Evolutionary conservation across 2,113 vertebrate species (phyloP).

Genomic region (Polypterus bichir): DNA sequence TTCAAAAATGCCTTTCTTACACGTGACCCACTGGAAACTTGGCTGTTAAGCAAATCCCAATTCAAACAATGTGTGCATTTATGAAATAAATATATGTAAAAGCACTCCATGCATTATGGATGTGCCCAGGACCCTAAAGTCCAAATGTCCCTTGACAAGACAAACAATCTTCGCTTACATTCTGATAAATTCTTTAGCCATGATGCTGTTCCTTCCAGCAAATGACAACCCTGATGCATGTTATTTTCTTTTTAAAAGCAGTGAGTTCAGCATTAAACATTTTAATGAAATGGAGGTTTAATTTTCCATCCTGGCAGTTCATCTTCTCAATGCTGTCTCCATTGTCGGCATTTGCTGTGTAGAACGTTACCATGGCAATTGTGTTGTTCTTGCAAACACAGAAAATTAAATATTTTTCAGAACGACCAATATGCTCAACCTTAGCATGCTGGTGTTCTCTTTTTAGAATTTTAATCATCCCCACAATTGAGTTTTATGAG

Average conservation of each 20-base stretch:
- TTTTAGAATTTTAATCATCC: conserved; percentile 19
- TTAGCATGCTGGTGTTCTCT: not conserved
- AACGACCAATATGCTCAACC: not conserved
- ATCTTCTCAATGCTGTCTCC: not conserved
- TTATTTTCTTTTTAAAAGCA: not conserved
- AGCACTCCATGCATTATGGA: too few relatives aligned
- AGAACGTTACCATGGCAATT: conserved; percentile 45
- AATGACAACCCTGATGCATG: not conserved
- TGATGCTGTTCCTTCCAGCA: too few relatives aligned
- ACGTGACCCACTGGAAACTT: too few relatives aligned
- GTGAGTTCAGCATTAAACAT: conserved; percentile 1
- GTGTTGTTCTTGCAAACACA: conserved; percentile 32
- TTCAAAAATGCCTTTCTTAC: too few relatives aligned
- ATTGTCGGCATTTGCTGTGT: conserved; percentile 10
- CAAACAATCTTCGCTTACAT: too few relatives aligned
- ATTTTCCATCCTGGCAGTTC: conserved; percentile 6
- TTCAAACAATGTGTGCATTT: too few relatives aligned
- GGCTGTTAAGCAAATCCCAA: too few relatives aligned
- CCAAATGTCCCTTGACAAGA: too few relatives aligned
- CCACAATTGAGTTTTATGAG: conserved; percentile 16
- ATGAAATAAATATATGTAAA: too few relatives aligned
- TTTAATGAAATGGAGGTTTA: not conserved
- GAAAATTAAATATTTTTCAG: not conserved
- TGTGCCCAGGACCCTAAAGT: too few relatives aligned
- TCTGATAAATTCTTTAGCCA: too few relatives aligned